These are phyloP conservation scores for Globodera ellingtonae DNA, from an alignment of 1,140 invertebrate species.

Conservation along the genomic window DNA sequence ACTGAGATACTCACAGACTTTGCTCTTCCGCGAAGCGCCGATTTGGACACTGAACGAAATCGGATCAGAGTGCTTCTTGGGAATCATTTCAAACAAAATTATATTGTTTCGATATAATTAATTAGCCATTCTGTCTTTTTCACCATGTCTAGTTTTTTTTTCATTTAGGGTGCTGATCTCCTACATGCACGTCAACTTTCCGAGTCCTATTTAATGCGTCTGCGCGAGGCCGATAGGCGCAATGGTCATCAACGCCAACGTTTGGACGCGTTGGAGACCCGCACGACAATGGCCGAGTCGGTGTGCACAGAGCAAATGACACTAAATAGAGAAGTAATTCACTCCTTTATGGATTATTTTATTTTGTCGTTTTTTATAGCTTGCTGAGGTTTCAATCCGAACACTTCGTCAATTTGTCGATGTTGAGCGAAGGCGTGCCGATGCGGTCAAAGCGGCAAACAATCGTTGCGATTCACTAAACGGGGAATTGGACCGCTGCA, in stretches of 20 bases:
- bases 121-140: background rate
- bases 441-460: conserved; percentile 5
- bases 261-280: conserved; percentile 25
- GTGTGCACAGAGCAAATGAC: conserved; percentile 26
- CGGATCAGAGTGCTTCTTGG: conserved; percentile 1
- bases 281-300: conserved; percentile 20
- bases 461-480: conserved; percentile 13
- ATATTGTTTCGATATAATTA: background rate
- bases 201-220: conserved; percentile 24
- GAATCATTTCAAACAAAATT: background rate
- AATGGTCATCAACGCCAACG: conserved; percentile 21
- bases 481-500: conserved; percentile 16
- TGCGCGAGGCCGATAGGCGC: conserved; percentile 15
- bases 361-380: background rate
- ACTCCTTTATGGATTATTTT: background rate
- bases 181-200: conserved; percentile 6
- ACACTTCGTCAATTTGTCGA: conserved; percentile 23
- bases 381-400: conserved; percentile 14
- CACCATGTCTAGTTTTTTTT: background rate
- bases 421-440: conserved; percentile 6
- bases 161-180: background rate
- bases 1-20: conserved; percentile 18
- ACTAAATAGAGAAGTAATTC: conserved; percentile 14
- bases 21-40: conserved; percentile 13
- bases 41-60: conserved; percentile 20